Evolutionary conservation across 2,113 vertebrate genomes (phyloP), one percentile per base, ranked within the genome.

Genomic region (Carettochelys insculpta): DNA sequence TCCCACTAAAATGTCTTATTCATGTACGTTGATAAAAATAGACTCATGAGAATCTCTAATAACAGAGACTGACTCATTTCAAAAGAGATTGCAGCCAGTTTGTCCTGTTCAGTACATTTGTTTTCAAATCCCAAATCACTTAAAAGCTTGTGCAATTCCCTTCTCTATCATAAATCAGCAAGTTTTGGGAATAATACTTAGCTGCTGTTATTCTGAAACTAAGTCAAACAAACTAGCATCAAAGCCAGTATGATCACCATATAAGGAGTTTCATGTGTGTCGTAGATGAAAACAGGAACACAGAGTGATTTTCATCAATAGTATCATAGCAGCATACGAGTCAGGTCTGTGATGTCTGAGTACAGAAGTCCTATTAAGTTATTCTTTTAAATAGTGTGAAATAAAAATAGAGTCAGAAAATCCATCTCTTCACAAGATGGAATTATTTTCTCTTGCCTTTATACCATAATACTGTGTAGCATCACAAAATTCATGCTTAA

Each of bases 191-290:
- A 92, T 86, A 61, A 27, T 20, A 61, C 76, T 58, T 86, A 82
- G 89, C 24, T 56, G 86, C 61, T 93, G 41, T 10, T 68, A 92
- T 83, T 41, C 45, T 22, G 54, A 50, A 0, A 53, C 58, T 87
- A 76, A 82, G 29, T 31, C 51, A 89, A 85, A 56, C 41, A 68
- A 45, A 51, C 43, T 91, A 61, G 79, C 88, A 87, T 54, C 43
- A 50, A 88, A 85, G 48, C 38, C 76, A 93, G 80, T 38, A 61
- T 43, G 81, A 48, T 48, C 88, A 34, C 95, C 94, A 90, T 97
- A 94, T 94, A 97, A 96, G 95, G 96, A 77, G 82, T 95, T 95
- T 89, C 31, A 43, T 50, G 47, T 65, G 38, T 93, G 83, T 93
- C 91, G 71, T 79, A 80, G 82, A 90, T 80, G 87, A 85, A 89